These are phyloP conservation scores for Conops quadrifasciatus DNA, from an alignment of 2,888 invertebrate species.

Conservation along the genomic window DNA sequence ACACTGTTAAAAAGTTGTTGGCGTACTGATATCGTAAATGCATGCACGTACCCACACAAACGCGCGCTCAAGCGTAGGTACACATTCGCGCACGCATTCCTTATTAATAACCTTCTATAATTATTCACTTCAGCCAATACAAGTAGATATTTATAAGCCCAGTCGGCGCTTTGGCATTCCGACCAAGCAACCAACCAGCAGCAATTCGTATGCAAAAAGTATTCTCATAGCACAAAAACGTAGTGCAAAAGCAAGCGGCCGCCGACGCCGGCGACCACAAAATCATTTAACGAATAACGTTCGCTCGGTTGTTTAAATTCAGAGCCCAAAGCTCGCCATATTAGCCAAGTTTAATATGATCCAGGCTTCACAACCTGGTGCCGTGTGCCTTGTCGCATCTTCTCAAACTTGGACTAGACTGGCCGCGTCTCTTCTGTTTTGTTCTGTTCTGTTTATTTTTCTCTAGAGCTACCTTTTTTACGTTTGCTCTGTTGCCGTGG, in stretches of 20 bases:
- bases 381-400: not conserved
- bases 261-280: not conserved
- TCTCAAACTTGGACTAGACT: not conserved
- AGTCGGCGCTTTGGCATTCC: not conserved
- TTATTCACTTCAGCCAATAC: constrained; percentile 7
- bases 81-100: constrained; percentile 2
- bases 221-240: not conserved
- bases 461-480: not conserved
- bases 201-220: not conserved
- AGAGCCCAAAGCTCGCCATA: not conserved
- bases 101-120: not conserved
- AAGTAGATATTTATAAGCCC: not conserved
- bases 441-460: not conserved
- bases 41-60: no score
- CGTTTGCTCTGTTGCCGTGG: not conserved
- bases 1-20: no score
- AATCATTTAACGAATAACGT: not conserved
- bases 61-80: no score
- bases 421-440: not conserved
- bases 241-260: not conserved
- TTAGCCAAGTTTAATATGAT: not conserved
- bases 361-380: not conserved
- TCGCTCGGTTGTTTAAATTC: not conserved
- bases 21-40: no score
- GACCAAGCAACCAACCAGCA: not conserved